Percentiles rank a stretch among this genome's conserved stretches.
Conservation (phyloP, 2,888 invertebrate species). For the Scaptomyza reducta region DNA sequence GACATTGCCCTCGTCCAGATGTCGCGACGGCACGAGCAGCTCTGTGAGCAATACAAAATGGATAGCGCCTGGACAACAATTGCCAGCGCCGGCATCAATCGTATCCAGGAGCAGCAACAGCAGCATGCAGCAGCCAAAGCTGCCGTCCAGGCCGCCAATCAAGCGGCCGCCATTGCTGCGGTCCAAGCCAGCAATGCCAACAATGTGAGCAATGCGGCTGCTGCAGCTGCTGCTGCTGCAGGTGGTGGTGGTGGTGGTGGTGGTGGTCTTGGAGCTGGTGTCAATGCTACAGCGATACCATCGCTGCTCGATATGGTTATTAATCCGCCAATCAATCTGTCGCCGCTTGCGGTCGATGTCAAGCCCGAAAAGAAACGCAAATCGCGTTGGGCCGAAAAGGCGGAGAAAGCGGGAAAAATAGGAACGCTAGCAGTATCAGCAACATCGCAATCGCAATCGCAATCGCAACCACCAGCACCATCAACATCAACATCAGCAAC, state of each 20-base stretch:
- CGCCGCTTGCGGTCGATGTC: slow-evolving; percentile 13
- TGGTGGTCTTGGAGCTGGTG: slow-evolving; percentile 4
- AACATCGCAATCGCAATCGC: too few relatives aligned
- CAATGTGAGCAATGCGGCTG: too few relatives aligned
- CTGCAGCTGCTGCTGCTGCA: slow-evolving; percentile 3
- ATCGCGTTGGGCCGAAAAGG: slow-evolving; percentile 82
- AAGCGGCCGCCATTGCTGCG: slow-evolving; percentile 39
- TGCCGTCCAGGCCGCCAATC: slow-evolving; percentile 34
- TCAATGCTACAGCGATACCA: slow-evolving; percentile 63
- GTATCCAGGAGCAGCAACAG: slow-evolving; percentile 53
- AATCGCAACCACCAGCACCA: too few relatives aligned
- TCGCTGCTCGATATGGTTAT: slow-evolving; percentile 83
- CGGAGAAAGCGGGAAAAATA: slow-evolving; percentile 4
- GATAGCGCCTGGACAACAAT: slow-evolving; percentile 76
- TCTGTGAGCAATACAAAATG: slow-evolving; percentile 84
- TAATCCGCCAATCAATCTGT: slow-evolving; percentile 74
- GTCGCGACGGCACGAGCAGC: slow-evolving; percentile 85
- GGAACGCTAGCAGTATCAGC: neutral
- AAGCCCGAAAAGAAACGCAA: slow-evolving; percentile 81
- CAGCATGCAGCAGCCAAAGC: slow-evolving; percentile 41
- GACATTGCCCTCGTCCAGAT: slow-evolving; percentile 88
- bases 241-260: neutral
- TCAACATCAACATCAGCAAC: neutral
- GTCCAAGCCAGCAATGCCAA: slow-evolving; percentile 20
- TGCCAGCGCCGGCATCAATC: slow-evolving; percentile 46